Percentiles rank a stretch among this genome's conserved stretches.
These are phyloP conservation scores for Tinea semifulvella DNA, from an alignment of 2,888 invertebrate species.

Conservation along the genomic window DNA sequence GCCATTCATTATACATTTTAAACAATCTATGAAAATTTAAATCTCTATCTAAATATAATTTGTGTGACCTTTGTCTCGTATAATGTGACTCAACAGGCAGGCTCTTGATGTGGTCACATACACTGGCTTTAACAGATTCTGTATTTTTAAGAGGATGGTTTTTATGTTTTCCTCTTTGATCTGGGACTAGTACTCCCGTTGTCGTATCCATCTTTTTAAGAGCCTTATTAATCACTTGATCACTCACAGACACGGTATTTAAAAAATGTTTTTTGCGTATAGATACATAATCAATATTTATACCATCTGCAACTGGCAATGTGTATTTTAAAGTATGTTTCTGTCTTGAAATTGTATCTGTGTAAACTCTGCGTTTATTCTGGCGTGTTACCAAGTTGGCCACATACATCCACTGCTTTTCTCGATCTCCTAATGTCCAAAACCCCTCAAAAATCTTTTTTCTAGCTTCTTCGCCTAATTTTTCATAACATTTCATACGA, in stretches of 20 bases:
- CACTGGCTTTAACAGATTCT: conserved; percentile 14
- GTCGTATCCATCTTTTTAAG: conserved; percentile 13
- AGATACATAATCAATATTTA: conserved; percentile 4
- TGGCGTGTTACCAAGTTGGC: conserved; percentile 13
- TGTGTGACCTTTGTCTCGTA: conserved; percentile 9
- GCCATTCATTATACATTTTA: conserved; percentile 9
- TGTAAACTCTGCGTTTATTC: conserved; percentile 15
- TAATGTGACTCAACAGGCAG: conserved; percentile 13
- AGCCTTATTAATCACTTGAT: conserved; percentile 12
- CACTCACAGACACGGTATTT: conserved; percentile 15
- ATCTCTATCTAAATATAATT: conserved; percentile 13
- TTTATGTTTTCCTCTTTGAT: conserved; percentile 14
- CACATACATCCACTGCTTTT: conserved; percentile 15
- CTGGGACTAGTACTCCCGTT: conserved; percentile 13
- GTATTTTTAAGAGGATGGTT: conserved; percentile 9
- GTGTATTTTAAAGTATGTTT: conserved; percentile 16
- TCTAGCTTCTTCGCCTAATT: conserved; percentile 14
- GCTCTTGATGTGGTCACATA: conserved; percentile 15
- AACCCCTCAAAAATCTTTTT: conserved; percentile 14
- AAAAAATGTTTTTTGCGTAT: conserved; percentile 16
- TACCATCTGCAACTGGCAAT: conserved; percentile 5
- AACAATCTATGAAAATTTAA: conserved; percentile 13
- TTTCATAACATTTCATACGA: conserved; percentile 13
- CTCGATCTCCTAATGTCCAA: conserved; percentile 14
- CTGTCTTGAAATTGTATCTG: conserved; percentile 13